Evolutionary conservation across 2,113 vertebrate genomes (phyloP).

Genomic region (Melanerpes aurifrons): DNA sequence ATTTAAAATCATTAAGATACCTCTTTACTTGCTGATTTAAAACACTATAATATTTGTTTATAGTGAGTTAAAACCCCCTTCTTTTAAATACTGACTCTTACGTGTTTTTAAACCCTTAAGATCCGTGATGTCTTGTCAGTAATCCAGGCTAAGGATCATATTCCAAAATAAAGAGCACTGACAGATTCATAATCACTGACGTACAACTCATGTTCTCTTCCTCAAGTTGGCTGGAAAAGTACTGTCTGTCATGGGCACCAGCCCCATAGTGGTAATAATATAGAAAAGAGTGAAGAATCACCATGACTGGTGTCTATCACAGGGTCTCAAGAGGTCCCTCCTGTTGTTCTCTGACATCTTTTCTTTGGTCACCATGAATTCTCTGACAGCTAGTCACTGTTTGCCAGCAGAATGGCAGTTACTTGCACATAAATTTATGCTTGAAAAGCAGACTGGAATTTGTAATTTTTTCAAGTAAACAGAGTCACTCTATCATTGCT

Average conservation of each 20-base stretch:
- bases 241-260: not conserved
- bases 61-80: not conserved
- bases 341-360: not conserved
- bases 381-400: not conserved
- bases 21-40: not conserved
- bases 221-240: not conserved
- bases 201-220: not conserved
- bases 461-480: not conserved
- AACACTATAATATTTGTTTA: not conserved
- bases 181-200: not conserved
- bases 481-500: not conserved
- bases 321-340: not conserved
- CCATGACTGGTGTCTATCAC: not conserved
- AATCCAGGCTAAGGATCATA: not conserved
- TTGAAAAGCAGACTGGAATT: not conserved
- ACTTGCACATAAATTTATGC: rapidly evolving
- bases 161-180: not conserved
- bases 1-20: constrained; percentile 29
- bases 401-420: not conserved
- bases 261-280: not conserved
- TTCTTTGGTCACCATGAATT: not conserved
- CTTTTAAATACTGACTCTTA: not conserved
- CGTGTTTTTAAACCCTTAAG: not conserved
- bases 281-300: not conserved
- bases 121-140: not conserved